Evolutionary conservation across 2,888 invertebrate species (phyloP), one percentile per base, ranked within the genome.

Genomic region (Drosophila cyrtoloma): DNA sequence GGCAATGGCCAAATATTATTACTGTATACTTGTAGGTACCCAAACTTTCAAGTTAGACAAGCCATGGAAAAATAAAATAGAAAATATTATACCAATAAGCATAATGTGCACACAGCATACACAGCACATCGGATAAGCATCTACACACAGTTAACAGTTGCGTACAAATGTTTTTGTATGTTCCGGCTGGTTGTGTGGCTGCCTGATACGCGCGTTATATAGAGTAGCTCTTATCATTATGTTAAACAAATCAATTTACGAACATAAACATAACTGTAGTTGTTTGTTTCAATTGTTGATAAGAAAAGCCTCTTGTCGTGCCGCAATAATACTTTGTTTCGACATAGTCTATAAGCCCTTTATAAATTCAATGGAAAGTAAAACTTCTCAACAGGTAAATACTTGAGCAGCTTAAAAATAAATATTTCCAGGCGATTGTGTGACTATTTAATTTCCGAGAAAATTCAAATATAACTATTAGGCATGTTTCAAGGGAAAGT

Each of bases 181-280:
- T 65, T 32, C 35, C 35, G 52, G 19, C 44, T 60, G n/a, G 22
- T 50, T 22, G 37, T 56, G 56, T 60, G 60, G 19, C 22, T 14
- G 32, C 3, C 33, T n/a, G 32, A 30, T 47, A 39, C 32, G 33
- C 14, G 33, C 50, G n/a, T 56, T n/a, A 12, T 12, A 9, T 26
- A 26, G 5, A 70, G 30, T 32, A 1, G 16, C n/a, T 39, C n/a
- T 58, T 69, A 78, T 69, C 79, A 59, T 37, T 9, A 3, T 10
- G 30, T 32, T 30, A 19, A 53, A 10, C 30, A 9, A n/a, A 22
- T 56, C 19, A 35, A 59, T 59, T 52, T 51, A 42, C 47, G 52
- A 33, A 16, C 9, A 19, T 19, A 16, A 19, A 44, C 62, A 26
- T 19, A 22, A n/a, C 14, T 39, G 0, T 2, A 1, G 12, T 12